Base-by-base conservation (phyloP, 2,888 invertebrate species). In the Tuta absoluta region DNA sequence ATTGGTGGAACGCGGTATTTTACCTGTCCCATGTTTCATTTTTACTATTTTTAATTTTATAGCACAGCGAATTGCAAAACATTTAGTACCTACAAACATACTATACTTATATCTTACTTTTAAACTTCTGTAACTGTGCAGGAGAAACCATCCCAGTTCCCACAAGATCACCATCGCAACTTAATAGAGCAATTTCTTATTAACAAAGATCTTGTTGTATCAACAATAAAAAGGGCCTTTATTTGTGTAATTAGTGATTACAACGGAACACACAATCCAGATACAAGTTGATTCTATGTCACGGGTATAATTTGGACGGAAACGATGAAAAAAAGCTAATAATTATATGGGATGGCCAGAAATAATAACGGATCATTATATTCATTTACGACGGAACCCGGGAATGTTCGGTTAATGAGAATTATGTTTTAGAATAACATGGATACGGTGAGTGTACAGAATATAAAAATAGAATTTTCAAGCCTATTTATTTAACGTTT, bases 331-430 rank as follows among this genome's bases (percentile, higher is more conserved):
- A 87, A 84, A 85, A 82, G 75, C 73, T 82, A 80, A 82, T 89
- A 88, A 90, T 89, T 89, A 87, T 77, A 81, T 80, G 79, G 78
- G 76, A 81, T 51, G 51, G 58, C 75, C 77, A 79, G 79, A 73
- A 79, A 82, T 88, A 86, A 89, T 88, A 86, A 83, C 80, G 73
- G 79, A 78, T 84, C 80, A 86, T 88, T 89, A 87, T 83, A 82
- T 85, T 82, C 84, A 84, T 85, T 86, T 79, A 78, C 78, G 72
- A 76, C 71, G 61, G 61, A 49, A 48, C 19, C 33, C 58, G 65
- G 66, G 66, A 73, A 75, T 75, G 76, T 75, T 69, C 68, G 70
- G 74, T 81, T 86, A 87, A 87, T 86, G 84, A 88, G 81, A 73
- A 68, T 72, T 63, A 63, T 63, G 66, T 74, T 73, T 71, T 72